Evolutionary conservation across 2,797 vertebrate species (phyloP).

Genomic region (Ispidina lecontei): DNA sequence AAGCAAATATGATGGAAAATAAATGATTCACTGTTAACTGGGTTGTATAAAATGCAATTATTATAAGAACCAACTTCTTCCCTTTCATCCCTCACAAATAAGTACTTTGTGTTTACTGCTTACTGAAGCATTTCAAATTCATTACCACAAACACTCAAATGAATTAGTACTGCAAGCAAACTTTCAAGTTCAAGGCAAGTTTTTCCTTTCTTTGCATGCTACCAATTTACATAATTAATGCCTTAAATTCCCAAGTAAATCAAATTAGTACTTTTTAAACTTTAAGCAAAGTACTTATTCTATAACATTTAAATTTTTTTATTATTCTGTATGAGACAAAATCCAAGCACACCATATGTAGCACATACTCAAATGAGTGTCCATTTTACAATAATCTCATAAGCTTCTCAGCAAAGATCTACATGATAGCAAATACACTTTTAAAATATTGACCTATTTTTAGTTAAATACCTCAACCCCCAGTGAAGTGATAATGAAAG

Average conservation of each 20-base stretch:
- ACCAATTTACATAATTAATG: not conserved
- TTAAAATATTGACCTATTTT: slow-evolving; percentile 37
- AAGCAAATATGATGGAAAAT: not conserved
- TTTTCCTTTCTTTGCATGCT: not conserved
- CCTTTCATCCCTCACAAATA: not conserved
- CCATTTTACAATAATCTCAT: slow-evolving; percentile 50
- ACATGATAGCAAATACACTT: slow-evolving; percentile 2
- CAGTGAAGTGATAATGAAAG: not conserved
- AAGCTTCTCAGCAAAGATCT: slow-evolving; percentile 42
- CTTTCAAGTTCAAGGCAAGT: not conserved
- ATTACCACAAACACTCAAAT: not conserved
- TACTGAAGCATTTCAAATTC: not conserved
- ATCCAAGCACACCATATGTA: not conserved
- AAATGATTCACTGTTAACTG: not conserved
- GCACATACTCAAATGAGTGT: not conserved
- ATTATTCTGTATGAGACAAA: not conserved
- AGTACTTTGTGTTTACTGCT: not conserved
- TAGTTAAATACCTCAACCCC: slow-evolving; percentile 9
- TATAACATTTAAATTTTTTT: not conserved
- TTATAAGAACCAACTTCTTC: not conserved
- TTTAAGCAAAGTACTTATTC: not conserved
- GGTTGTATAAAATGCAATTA: not conserved
- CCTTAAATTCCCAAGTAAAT: not conserved
- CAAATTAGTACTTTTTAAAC: not conserved
- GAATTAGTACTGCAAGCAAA: not conserved